Percentiles rank a stretch among this genome's conserved stretches.
Conservation (phyloP, 2,113 vertebrate genomes). For the Rhegmatorhina hoffmannsi region DNA sequence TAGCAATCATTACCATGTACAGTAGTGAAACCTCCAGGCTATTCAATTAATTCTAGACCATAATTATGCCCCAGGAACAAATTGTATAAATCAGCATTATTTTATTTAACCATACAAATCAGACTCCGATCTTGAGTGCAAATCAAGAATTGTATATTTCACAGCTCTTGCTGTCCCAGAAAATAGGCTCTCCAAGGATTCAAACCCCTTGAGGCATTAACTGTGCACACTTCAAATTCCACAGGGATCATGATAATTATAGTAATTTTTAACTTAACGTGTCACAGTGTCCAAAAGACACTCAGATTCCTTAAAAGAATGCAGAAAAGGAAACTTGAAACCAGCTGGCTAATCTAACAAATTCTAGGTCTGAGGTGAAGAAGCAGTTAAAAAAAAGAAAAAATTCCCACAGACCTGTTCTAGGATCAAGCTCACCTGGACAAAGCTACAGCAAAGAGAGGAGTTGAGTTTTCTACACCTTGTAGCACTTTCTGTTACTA, state of each 20-base stretch:
- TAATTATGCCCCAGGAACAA: slow-evolving; percentile 72
- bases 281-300: slow-evolving; percentile 46
- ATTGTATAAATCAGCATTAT: slow-evolving; percentile 68
- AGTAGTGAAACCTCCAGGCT: slow-evolving; percentile 70
- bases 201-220: slow-evolving; percentile 36
- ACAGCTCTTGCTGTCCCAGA: slow-evolving; percentile 1
- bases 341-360: background rate
- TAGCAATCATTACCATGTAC: slow-evolving; percentile 74
- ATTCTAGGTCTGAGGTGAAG: background rate
- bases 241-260: slow-evolving; percentile 40
- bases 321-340: slow-evolving; percentile 24
- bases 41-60: slow-evolving; percentile 76
- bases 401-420: background rate
- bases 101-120: slow-evolving; percentile 68
- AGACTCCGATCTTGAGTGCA: slow-evolving; percentile 12
- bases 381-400: background rate
- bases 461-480: background rate
- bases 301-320: background rate
- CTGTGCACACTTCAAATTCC: slow-evolving; percentile 44
- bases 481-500: background rate
- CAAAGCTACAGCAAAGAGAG: background rate
- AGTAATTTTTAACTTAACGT: slow-evolving; percentile 57
- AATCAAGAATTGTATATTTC: slow-evolving; percentile 13
- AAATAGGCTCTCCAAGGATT: slow-evolving; percentile 28
- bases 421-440: background rate